Conservation (phyloP, 2,888 invertebrate species). For the Nowickia ferox region DNA sequence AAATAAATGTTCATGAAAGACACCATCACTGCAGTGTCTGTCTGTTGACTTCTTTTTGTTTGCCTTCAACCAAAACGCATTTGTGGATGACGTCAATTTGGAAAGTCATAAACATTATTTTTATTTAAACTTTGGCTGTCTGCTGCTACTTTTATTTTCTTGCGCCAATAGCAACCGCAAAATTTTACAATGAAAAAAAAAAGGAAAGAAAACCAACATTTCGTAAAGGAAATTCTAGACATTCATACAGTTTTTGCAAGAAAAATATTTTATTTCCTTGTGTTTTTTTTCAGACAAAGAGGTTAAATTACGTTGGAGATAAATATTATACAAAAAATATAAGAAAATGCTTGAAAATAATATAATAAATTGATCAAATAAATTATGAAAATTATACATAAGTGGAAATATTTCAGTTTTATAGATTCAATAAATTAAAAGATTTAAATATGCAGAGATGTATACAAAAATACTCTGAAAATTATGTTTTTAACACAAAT, state of each 20-base stretch:
- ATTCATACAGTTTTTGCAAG: slow-evolving; percentile 37
- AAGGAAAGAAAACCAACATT: neutral
- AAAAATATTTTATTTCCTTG: slow-evolving; percentile 15
- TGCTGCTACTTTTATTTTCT: slow-evolving; percentile 17
- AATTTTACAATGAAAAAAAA: slow-evolving; percentile 46
- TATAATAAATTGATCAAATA: slow-evolving; percentile 30
- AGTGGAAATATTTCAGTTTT: neutral
- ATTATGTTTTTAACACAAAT: no score
- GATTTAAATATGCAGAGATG: neutral
- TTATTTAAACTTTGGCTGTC: slow-evolving; percentile 42
- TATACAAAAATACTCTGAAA: no score
- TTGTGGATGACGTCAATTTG: slow-evolving; percentile 69
- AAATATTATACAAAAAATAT: neutral
- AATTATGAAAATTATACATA: slow-evolving; percentile 27
- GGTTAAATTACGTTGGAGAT: slow-evolving; percentile 36
- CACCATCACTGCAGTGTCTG: slow-evolving; percentile 46
- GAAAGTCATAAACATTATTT: slow-evolving; percentile 63
- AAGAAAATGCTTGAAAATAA: slow-evolving; percentile 37
- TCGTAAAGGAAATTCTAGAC: slow-evolving; percentile 67
- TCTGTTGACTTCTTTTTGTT: slow-evolving; percentile 44
- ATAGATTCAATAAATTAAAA: neutral
- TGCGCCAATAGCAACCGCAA: slow-evolving; percentile 10
- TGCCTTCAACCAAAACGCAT: slow-evolving; percentile 37
- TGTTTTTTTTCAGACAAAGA: slow-evolving; percentile 54
- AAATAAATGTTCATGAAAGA: slow-evolving; percentile 13